These are phyloP conservation scores for Anseranas semipalmata DNA, from an alignment of 2,113 vertebrate genomes.

Conservation along the genomic window DNA sequence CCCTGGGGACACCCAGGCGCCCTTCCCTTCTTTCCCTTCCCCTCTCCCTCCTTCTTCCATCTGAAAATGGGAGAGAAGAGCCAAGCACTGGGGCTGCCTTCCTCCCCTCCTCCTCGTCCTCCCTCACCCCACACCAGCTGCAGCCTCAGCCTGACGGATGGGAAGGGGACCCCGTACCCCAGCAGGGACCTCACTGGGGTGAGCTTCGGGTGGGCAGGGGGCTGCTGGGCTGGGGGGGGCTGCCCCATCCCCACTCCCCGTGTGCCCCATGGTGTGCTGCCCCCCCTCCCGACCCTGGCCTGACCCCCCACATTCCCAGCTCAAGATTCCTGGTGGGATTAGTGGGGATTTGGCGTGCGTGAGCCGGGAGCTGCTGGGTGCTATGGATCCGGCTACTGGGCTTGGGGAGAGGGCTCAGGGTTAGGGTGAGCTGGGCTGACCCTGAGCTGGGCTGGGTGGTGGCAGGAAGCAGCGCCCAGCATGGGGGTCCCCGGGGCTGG, in stretches of 20 bases:
- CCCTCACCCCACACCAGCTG: background rate
- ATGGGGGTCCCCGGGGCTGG: fast-evolving
- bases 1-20: background rate
- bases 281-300: background rate
- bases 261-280: background rate
- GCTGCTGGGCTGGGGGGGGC: background rate
- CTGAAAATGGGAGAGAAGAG: conserved; percentile 11
- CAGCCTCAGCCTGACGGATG: background rate
- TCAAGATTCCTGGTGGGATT: conserved; percentile 33
- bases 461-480: background rate
- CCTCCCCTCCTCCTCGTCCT: background rate
- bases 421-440: too few species aligned
- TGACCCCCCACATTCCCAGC: background rate
- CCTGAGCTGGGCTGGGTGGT: background rate
- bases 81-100: background rate
- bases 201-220: conserved; percentile 3
- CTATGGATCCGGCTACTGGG: conserved; percentile 4
- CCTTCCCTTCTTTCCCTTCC: background rate
- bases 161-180: background rate
- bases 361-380: conserved; percentile 3
- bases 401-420: background rate
- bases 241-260: background rate
- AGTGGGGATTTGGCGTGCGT: conserved; percentile 28
- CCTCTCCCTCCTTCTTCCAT: background rate
- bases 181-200: conserved; percentile 24